Evolutionary conservation across 2,888 invertebrate species (phyloP).

Genomic region (Drosophila histrio): DNA sequence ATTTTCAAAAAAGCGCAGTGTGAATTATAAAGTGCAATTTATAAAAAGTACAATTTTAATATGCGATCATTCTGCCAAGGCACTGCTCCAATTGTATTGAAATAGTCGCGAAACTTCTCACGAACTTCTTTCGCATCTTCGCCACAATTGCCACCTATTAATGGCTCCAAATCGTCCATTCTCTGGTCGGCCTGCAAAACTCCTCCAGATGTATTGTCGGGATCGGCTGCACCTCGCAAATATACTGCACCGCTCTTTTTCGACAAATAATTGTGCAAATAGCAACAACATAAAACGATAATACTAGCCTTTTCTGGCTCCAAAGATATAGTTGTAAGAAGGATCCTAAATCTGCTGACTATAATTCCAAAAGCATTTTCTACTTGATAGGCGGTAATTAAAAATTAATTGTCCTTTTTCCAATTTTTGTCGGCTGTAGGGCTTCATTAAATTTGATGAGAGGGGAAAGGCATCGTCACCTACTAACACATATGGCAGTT

Average conservation of each 20-base stretch:
- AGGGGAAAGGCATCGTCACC: constrained; percentile 17
- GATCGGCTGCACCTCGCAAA: neutral
- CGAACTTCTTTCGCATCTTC: too few species aligned
- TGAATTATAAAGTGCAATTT: too few species aligned
- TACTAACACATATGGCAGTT: constrained; percentile 11
- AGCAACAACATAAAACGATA: neutral
- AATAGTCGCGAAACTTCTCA: too few species aligned
- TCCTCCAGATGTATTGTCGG: neutral
- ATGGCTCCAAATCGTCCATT: neutral
- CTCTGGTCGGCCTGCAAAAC: neutral
- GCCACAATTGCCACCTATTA: too few species aligned
- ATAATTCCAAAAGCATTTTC: neutral
- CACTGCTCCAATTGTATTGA: too few species aligned
- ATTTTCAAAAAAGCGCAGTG: too few species aligned
- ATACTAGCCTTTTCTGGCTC: neutral
- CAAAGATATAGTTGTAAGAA: neutral
- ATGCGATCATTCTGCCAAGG: too few species aligned
- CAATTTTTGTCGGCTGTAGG: constrained; percentile 8
- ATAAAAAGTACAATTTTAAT: too few species aligned
- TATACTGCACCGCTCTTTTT: neutral
- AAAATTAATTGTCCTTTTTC: constrained; percentile 8
- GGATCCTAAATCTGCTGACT: neutral
- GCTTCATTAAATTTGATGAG: constrained; percentile 1
- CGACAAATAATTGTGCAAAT: neutral
- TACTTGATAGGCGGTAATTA: constrained; percentile 4